These are phyloP conservation scores for Cantharis lateralis DNA, from an alignment of 2,888 invertebrate genomes.

Conservation along the genomic window DNA sequence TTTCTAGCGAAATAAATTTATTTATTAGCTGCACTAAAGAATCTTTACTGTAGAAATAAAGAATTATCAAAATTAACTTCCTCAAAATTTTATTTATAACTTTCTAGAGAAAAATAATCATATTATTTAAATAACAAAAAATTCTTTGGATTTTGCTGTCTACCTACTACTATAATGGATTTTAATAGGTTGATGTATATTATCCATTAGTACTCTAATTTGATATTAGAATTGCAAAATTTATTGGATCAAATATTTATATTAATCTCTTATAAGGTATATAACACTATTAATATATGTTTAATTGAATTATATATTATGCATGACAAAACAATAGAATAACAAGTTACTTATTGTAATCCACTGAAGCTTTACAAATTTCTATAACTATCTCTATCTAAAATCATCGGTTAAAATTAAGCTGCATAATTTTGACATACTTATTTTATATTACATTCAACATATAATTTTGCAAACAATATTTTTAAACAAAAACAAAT, in stretches of 20 bases:
- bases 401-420: neutral
- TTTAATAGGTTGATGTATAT: neutral
- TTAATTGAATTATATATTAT: neutral
- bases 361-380: neutral
- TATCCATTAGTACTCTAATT: neutral
- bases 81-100: neutral
- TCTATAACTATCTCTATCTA: neutral
- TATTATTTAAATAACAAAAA: neutral
- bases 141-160: neutral
- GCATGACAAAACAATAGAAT: neutral
- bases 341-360: neutral
- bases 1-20: neutral
- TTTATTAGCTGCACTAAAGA: neutral
- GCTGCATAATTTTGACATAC: neutral
- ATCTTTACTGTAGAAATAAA: neutral
- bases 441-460: too few relatives aligned
- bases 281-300: neutral
- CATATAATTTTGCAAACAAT: too few relatives aligned
- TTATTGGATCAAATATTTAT: neutral
- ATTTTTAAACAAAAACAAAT: too few relatives aligned
- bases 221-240: neutral
- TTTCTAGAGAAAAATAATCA: neutral
- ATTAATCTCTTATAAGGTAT: neutral
- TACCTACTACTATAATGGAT: neutral
- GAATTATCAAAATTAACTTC: neutral